Conservation (phyloP, 2,113 vertebrate genomes). For the Nothocercus nigrocapillus region DNA sequence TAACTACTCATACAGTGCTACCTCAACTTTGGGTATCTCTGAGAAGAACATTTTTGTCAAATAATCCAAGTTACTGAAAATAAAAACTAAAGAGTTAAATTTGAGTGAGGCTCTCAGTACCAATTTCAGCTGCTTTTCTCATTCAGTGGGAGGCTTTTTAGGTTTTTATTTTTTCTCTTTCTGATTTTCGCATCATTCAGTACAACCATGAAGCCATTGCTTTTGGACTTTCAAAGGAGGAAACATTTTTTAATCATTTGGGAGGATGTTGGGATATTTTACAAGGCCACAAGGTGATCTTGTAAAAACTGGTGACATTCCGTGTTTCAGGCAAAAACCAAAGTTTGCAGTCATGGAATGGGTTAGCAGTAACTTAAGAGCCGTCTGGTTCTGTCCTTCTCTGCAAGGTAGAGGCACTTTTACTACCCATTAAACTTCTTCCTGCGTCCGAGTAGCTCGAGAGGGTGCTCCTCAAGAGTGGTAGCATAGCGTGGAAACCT, state of each 20-base stretch:
- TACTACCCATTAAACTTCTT: background rate
- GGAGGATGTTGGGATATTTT: too few relatives aligned
- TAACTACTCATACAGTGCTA: background rate
- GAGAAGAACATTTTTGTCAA: background rate
- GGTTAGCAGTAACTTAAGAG: background rate
- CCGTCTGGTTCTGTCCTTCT: background rate
- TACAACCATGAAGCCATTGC: background rate
- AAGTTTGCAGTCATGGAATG: background rate
- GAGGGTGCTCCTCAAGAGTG: background rate
- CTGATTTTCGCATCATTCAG: background rate
- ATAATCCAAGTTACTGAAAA: background rate
- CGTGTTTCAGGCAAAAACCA: background rate
- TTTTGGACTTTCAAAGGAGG: background rate
- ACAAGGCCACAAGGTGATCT: background rate
- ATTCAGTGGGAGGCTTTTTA: background rate
- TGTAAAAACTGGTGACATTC: background rate
- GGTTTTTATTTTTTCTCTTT: too few relatives aligned
- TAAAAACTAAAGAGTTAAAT: background rate
- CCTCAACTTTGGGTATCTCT: background rate
- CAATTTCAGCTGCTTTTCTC: background rate
- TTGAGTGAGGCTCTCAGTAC: background rate
- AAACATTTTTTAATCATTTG: too few relatives aligned
- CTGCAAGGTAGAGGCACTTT: background rate
- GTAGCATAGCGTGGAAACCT: background rate
- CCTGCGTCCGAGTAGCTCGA: background rate